Evolutionary conservation across 2,888 invertebrate species (phyloP).

Genomic region (Zygothrica quintamaculata): DNA sequence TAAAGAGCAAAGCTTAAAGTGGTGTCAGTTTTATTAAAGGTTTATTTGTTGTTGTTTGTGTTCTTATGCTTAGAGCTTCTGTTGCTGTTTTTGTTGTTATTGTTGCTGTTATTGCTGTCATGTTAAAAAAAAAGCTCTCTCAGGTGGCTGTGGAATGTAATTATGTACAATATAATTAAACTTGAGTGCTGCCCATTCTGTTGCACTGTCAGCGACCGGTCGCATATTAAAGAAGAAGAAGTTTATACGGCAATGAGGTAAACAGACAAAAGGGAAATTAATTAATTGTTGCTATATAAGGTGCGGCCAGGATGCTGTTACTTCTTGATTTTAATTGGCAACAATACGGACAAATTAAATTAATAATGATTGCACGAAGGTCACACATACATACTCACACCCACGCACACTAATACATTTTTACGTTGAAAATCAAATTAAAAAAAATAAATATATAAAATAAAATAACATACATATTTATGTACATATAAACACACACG

Average conservation of each 20-base stretch:
- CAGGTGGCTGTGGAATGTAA: slow-evolving; percentile 57
- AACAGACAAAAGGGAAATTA: slow-evolving; percentile 14
- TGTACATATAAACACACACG: slow-evolving; percentile 25
- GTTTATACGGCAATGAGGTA: slow-evolving; percentile 15
- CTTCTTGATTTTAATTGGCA: slow-evolving; percentile 61
- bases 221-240: not conserved
- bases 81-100: slow-evolving; percentile 20
- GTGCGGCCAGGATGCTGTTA: slow-evolving; percentile 48
- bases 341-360: slow-evolving; percentile 61
- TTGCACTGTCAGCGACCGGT: slow-evolving; percentile 41
- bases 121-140: slow-evolving; percentile 53
- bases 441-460: slow-evolving; percentile 16
- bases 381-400: too few species aligned
- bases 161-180: slow-evolving; percentile 45
- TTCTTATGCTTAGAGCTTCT: too few species aligned
- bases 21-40: slow-evolving; percentile 1
- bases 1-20: slow-evolving; percentile 18
- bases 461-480: slow-evolving; percentile 15
- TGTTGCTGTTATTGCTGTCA: slow-evolving; percentile 11
- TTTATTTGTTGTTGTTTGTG: slow-evolving; percentile 5
- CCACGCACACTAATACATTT: slow-evolving; percentile 30
- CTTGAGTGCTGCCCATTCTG: slow-evolving; percentile 26
- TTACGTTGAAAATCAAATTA: slow-evolving; percentile 35
- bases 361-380: slow-evolving; percentile 75
- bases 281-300: slow-evolving; percentile 5